Evolutionary conservation across 2,113 vertebrate species (phyloP).

Genomic region (Tinamus guttatus): DNA sequence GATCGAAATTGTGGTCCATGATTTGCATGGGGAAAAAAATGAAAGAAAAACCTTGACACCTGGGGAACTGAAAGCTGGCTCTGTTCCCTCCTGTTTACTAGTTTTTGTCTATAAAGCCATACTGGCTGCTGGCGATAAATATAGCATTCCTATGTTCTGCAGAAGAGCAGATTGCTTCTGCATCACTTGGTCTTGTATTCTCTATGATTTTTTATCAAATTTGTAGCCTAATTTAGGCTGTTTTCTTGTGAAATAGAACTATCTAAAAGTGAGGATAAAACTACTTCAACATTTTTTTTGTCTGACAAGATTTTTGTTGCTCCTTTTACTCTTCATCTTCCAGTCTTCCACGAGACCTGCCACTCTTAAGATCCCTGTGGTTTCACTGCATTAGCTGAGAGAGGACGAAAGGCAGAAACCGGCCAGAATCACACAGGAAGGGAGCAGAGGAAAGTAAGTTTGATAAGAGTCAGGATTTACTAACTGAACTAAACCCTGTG

Average conservation of each 20-base stretch:
- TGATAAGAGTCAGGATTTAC: not conserved
- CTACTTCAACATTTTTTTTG: not conserved
- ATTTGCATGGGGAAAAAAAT: not conserved
- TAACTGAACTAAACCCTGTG: not conserved
- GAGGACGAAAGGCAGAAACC: not conserved
- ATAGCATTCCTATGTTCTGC: not conserved
- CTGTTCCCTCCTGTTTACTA: not conserved
- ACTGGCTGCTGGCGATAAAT: not conserved
- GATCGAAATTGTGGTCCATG: not conserved
- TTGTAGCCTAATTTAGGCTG: not conserved
- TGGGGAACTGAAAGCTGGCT: not conserved
- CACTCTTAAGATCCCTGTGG: not conserved
- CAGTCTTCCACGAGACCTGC: not conserved
- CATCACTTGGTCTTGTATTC: not conserved
- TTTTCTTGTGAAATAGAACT: not conserved
- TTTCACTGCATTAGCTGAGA: not conserved
- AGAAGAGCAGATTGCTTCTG: not conserved
- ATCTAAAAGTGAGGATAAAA: slow-evolving; percentile 9
- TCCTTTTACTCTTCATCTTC: slow-evolving; percentile 41
- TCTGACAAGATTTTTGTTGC: not conserved
- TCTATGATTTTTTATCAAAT: not conserved
- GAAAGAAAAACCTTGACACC: not conserved
- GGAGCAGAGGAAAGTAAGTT: not conserved
- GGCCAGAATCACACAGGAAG: not conserved
- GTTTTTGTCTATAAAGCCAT: not conserved